These are phyloP conservation scores for Neotoxoptera formosana DNA, from an alignment of 1,140 invertebrate species.

Conservation along the genomic window DNA sequence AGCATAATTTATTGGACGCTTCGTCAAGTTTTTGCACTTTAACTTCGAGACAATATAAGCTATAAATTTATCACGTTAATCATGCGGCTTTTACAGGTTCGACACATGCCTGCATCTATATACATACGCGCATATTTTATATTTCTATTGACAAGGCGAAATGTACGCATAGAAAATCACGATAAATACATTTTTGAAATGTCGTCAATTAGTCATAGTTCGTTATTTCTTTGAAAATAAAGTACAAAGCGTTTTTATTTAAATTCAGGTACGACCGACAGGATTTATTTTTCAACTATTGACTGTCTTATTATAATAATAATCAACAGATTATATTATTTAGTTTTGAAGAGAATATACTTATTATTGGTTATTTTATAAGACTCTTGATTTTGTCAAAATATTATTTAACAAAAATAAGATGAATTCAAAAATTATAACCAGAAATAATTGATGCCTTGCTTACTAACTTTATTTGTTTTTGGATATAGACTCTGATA, in stretches of 20 bases:
- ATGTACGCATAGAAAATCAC: neutral
- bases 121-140: neutral
- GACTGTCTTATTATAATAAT: neutral
- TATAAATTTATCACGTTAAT: conserved; percentile 31
- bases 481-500: neutral
- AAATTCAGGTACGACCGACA: neutral
- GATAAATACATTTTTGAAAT: conserved; percentile 23
- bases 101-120: neutral
- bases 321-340: neutral
- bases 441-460: neutral
- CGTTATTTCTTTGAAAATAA: conserved; percentile 18
- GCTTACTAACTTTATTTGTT: neutral
- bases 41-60: neutral
- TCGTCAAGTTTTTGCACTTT: conserved; percentile 12
- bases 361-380: neutral
- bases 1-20: neutral
- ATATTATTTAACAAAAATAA: neutral
- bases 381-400: neutral
- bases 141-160: neutral
- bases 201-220: conserved; percentile 4
- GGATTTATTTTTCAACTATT: neutral
- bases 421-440: neutral
- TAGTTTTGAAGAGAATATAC: neutral
- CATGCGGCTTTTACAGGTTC: neutral
- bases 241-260: neutral